Percentiles rank a stretch among this genome's conserved stretches.
Evolutionary conservation across 2,888 invertebrate species (phyloP).

Genomic region (Drosophila cognata): DNA sequence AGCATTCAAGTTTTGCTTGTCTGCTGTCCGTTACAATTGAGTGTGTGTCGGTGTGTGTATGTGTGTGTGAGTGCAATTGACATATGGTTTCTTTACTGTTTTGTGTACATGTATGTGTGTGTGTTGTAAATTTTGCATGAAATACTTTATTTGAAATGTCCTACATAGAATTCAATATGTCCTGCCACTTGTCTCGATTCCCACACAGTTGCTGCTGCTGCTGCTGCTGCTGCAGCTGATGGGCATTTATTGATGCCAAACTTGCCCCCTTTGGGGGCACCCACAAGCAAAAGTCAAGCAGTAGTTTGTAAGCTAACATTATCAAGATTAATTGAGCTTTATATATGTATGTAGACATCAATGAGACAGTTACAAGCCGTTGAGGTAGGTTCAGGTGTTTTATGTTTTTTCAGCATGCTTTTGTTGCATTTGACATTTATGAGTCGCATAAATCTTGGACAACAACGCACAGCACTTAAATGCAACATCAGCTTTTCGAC

Average conservation of each 20-base stretch:
- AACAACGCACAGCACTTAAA: conserved; percentile 52
- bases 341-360: conserved; percentile 16
- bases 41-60: conserved; percentile 22
- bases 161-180: conserved; percentile 50
- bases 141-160: conserved; percentile 77
- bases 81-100: conserved; percentile 80
- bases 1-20: conserved; percentile 42
- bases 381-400: conserved; percentile 5
- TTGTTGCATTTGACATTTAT: conserved; percentile 78
- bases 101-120: conserved; percentile 29
- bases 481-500: conserved; percentile 70
- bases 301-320: conserved; percentile 58
- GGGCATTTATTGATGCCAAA: conserved; percentile 47
- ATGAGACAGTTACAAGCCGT: conserved; percentile 37
- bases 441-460: conserved; percentile 71
- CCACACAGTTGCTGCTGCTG: conserved; percentile 37
- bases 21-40: conserved; percentile 36
- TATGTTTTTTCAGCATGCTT: conserved; percentile 23
- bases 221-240: conserved; percentile 56
- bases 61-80: conserved; percentile 67
- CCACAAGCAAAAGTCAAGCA: conserved; percentile 53
- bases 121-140: conserved; percentile 77
- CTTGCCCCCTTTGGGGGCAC: too few species aligned
- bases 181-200: conserved; percentile 63
- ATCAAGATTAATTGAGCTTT: conserved; percentile 66